A percentile compares a stretch with the other conserved stretches of the same genome.
Evolutionary conservation across 2,888 invertebrate species (phyloP).

Genomic region (Drosophila koepferae): DNA sequence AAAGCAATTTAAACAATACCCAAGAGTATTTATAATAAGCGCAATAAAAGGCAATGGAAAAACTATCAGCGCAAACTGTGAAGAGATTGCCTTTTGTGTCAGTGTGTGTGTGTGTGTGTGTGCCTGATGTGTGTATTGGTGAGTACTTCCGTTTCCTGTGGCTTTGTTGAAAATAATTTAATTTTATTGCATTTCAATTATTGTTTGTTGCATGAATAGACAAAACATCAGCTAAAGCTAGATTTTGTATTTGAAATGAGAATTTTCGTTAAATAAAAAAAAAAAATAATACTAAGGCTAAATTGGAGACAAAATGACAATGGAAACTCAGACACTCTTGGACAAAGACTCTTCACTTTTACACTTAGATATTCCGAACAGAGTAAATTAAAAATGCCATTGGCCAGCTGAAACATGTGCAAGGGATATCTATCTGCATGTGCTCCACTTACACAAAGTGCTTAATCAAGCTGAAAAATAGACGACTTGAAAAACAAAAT

Average conservation of each 20-base stretch:
- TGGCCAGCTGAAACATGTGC: conserved; percentile 44
- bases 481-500: conserved; percentile 63
- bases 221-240: conserved; percentile 50
- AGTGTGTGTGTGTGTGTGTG: conserved; percentile 1
- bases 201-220: conserved; percentile 56
- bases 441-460: conserved; percentile 81
- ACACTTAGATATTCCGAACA: conserved; percentile 16
- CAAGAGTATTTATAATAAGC: conserved; percentile 74
- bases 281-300: no score
- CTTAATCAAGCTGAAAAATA: conserved; percentile 80
- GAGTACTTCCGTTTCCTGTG: conserved; percentile 74
- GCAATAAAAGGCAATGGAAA: conserved; percentile 61
- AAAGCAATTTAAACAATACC: conserved; percentile 79
- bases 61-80: conserved; percentile 61
- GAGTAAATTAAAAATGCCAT: conserved; percentile 78
- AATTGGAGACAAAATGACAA: conserved; percentile 2
- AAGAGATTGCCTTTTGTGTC: conserved; percentile 69
- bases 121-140: conserved; percentile 13
- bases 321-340: conserved; percentile 2
- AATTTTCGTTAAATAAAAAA: conserved; percentile 24
- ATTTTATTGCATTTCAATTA: conserved; percentile 74
- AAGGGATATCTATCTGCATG: conserved; percentile 58
- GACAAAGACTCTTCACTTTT: conserved; percentile 4
- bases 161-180: conserved; percentile 74
- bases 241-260: conserved; percentile 27